Base-by-base conservation (phyloP, 2,888 invertebrate species). In the Spisula solida region DNA sequence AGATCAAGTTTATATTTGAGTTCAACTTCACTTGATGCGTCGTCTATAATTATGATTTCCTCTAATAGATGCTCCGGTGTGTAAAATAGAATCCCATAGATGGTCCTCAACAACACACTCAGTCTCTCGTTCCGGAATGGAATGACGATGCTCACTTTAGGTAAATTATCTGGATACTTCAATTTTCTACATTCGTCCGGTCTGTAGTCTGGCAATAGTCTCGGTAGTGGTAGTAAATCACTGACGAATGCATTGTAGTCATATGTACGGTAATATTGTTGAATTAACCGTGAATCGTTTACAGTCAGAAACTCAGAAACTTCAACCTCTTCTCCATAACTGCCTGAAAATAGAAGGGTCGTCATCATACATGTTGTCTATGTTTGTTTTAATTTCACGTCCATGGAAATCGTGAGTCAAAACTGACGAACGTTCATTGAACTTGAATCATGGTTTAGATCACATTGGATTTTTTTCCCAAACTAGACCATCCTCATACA, bases 41-140 rank as follows among this genome's bases (percentile, higher is more conserved):
- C 92, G 34, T 92, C 92, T 4, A 92, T 87, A 18, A 92, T 48
- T 10, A 91, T 84, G 16, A 92, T 89, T 56, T 92, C 91, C 25
- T 86, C 75, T n/a, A 92, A 56, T 16, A 90, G 83, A 31, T 82
- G 48, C 6, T 70, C 55, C 20, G 91, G 91, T 8, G 91, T 82
- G 25, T 86, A 88, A 29, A 87, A 86, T 41, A 92, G 55, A 16
- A 91, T 83, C 75, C 90, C 88, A 81, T 91, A 88, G 20, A 90
- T 84, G 14, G 90, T 89, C 16, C 92, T 66, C 8, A 92, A 34
- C 8, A 92, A 70, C 16, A 89, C 81, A 47, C 87, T 86, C 29
- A 86, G 85, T 34, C 88, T 82, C 70, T 92, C 91, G 56, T 92
- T 83, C 25, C 92, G 80, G 82, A 91, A 92, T 34, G 88, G 81